Base-by-base conservation (phyloP, 2,113 vertebrate species). In the Aplodontia rufa region DNA sequence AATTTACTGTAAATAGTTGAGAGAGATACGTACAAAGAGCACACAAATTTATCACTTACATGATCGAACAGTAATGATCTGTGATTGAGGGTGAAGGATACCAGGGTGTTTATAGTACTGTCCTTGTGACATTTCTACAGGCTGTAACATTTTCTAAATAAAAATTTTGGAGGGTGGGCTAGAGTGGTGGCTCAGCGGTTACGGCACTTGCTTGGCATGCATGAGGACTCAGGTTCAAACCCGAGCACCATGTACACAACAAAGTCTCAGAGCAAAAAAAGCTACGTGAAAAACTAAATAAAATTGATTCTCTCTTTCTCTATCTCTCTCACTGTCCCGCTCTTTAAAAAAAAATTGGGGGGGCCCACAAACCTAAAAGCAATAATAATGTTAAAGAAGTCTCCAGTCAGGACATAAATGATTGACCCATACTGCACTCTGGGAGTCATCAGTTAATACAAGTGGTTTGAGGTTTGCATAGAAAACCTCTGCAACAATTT, bases 361-460 rank as follows among this genome's bases (percentile, higher is more conserved):
- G n/a, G n/a, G n/a, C n/a, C n/a, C 62, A 40, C 17, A 93, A 94
- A 32, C 28, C 55, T 90, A 84, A 95, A 87, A 90, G 30, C 35
- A 42, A 14, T n/a, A 55, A 30, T 55, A 40, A 42, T 60, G 24
- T 69, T 89, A 72, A 85, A 93, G 80, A 71, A 66, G 62, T 68
- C 42, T 4, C 1, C 22, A 40, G 66, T 12, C 14, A 11, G 49
- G 32, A 32, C 26, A 47, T 16, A 37, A 60, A 71, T 1, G 68
- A 86, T n/a, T 0, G 1, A 51, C 75, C 3, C 0, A 45, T 30
- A n/a, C 42, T 53, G 17, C 2, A 11, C 3, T 7, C 40, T 35
- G 32, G 88, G n/a, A 92, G 80, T 58, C 92, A 11, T 58, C 93
- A 80, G 83, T 84, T 53, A 86, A 91, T 13, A 32, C 4, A 28